A percentile compares a stretch with the other conserved stretches of the same genome.
These are phyloP conservation scores for Thalassarche chlororhynchos DNA, from an alignment of 2,113 vertebrate genomes.

Conservation along the genomic window DNA sequence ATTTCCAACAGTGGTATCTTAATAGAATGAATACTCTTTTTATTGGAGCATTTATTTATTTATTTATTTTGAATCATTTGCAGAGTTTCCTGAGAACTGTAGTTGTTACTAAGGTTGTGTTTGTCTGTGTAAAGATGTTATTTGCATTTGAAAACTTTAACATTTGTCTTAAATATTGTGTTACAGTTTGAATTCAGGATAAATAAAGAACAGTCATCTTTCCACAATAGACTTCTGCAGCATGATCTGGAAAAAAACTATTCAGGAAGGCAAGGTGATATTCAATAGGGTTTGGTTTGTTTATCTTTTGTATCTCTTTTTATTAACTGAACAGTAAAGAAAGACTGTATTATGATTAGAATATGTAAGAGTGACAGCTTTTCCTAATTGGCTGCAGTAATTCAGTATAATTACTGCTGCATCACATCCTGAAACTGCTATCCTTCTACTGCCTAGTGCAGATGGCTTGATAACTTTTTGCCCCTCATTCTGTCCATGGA, in stretches of 20 bases:
- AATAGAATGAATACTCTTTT: background rate
- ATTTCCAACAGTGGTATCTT: background rate
- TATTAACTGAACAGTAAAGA: background rate
- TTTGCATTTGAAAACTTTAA: background rate
- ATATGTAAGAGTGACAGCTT: background rate
- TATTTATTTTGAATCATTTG: background rate
- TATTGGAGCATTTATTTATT: background rate
- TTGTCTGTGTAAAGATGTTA: background rate
- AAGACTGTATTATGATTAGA: background rate
- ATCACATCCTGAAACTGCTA: fast-evolving
- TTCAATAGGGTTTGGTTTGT: background rate
- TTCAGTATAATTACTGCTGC: background rate
- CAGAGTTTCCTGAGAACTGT: background rate
- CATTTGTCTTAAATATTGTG: background rate
- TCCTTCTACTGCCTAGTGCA: background rate
- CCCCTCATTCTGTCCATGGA: background rate
- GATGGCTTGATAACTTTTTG: background rate
- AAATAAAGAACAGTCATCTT: constrained; percentile 74
- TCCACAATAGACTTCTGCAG: constrained; percentile 75
- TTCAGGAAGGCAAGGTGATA: constrained; percentile 77
- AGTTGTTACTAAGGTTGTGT: background rate
- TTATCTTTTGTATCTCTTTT: background rate
- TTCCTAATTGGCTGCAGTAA: background rate
- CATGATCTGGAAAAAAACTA: constrained; percentile 80
- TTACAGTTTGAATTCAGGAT: constrained; percentile 80